Conservation (phyloP, 2,113 vertebrate genomes). For the Tursiops truncatus region DNA sequence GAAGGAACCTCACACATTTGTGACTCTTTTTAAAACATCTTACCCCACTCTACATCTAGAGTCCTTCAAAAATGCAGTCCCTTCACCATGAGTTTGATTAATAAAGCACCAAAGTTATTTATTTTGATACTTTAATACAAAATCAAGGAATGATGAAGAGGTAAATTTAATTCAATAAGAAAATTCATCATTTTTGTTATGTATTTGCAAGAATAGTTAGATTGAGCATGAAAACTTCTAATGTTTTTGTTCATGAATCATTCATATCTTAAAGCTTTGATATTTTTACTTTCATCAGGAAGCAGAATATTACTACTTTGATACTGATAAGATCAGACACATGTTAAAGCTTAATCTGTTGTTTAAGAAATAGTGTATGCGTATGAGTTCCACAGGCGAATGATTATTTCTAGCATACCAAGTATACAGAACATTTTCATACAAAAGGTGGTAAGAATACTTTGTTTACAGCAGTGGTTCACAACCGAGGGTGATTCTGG, state of each 20-base stretch:
- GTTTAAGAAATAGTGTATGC: neutral
- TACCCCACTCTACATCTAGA: neutral
- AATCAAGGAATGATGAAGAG: conserved; percentile 11
- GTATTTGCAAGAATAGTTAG: conserved; percentile 28
- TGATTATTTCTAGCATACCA: neutral
- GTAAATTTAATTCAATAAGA: conserved; percentile 47
- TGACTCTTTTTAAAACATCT: conserved; percentile 16
- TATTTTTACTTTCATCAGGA: conserved; percentile 50
- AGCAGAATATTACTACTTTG: conserved; percentile 30
- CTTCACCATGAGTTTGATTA: conserved; percentile 16
- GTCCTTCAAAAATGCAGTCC: conserved; percentile 20
- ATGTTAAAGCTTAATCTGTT: neutral
- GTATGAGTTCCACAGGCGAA: neutral
- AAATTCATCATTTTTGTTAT: conserved; percentile 40
- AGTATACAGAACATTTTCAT: neutral
- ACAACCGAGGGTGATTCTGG: neutral
- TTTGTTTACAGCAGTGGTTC: neutral
- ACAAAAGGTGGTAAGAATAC: neutral
- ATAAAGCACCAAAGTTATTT: conserved; percentile 3
- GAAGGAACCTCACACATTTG: neutral
- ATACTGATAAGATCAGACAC: neutral
- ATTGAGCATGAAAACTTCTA: neutral
- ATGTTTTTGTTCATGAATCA: conserved; percentile 48
- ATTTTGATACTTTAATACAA: conserved; percentile 21
- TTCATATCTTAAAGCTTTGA: conserved; percentile 31